Percentiles rank a stretch among this genome's conserved stretches.
phyloP scores from a whole-genome alignment of 2,113 vertebrate genomes.

The Crotalus tigris region DNA sequence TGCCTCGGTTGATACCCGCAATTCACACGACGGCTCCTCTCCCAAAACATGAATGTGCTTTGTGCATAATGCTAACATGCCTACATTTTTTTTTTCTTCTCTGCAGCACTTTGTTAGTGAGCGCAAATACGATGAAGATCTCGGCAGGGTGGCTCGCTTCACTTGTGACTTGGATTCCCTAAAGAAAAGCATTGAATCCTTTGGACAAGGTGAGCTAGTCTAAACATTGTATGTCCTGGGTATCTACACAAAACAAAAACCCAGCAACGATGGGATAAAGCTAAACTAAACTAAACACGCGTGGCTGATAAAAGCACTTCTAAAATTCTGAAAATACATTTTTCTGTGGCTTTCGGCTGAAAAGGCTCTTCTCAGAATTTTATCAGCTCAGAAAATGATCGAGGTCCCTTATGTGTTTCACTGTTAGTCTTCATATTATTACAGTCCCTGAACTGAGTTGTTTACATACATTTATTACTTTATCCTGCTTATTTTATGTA shows the following conservation, averaged over 20 bases:
- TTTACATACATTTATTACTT: background rate
- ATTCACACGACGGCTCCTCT: background rate
- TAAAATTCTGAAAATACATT: background rate
- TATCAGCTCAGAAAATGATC: background rate
- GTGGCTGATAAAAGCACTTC: background rate
- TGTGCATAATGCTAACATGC: background rate
- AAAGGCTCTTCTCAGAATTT: background rate
- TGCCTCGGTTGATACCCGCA: background rate
- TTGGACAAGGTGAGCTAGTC: conserved; percentile 83
- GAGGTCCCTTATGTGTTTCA: background rate
- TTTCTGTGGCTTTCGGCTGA: background rate
- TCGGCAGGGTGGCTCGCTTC: conserved; percentile 87
- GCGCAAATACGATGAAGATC: conserved; percentile 92
- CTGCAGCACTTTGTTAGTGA: conserved; percentile 93
- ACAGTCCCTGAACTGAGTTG: background rate
- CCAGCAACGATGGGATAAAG: background rate
- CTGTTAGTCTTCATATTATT: background rate
- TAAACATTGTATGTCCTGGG: background rate
- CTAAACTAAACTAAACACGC: background rate
- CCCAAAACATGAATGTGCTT: background rate
- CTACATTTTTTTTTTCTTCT: conserved; percentile 3
- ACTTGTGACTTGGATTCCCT: conserved; percentile 84
- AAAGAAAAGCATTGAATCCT: conserved; percentile 80
- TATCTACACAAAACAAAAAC: accelerated
- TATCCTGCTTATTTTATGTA: background rate